Evolutionary conservation across 2,113 vertebrate genomes (phyloP).

Genomic region (Psittacula cyanocephala): DNA sequence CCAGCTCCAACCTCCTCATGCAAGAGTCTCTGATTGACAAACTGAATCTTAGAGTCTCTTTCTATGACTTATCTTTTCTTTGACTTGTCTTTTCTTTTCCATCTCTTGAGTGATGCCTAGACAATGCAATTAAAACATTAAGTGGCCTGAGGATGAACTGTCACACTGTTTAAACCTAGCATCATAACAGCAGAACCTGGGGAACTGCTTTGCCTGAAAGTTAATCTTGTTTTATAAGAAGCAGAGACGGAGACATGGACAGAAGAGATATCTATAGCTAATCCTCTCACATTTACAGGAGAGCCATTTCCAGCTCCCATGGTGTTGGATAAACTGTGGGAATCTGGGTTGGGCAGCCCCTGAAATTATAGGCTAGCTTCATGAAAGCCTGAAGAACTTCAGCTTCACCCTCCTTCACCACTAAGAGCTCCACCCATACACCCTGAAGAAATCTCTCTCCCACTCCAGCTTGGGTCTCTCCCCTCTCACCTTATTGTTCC

Average conservation of each 20-base stretch:
- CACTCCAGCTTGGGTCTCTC: background rate
- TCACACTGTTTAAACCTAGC: background rate
- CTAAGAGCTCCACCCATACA: background rate
- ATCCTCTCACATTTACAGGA: background rate
- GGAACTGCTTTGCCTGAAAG: background rate
- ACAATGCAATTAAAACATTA: background rate
- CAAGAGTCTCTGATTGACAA: background rate
- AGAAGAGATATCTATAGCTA: background rate
- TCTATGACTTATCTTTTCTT: background rate
- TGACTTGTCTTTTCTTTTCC: background rate
- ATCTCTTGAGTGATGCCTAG: background rate
- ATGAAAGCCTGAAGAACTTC: background rate
- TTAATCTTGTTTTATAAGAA: background rate
- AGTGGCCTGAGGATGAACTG: background rate
- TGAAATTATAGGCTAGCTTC: background rate
- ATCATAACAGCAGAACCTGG: background rate
- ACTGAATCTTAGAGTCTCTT: background rate
- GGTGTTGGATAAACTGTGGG: background rate
- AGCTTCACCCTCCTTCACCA: background rate
- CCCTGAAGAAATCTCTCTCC: background rate
- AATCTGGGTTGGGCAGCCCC: background rate
- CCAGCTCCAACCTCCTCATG: background rate
- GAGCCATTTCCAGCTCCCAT: background rate
- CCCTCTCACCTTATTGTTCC: background rate
- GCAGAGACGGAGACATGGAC: background rate